Conservation (phyloP, 2,797 vertebrate species). For the Spondyliosoma cantharus region DNA sequence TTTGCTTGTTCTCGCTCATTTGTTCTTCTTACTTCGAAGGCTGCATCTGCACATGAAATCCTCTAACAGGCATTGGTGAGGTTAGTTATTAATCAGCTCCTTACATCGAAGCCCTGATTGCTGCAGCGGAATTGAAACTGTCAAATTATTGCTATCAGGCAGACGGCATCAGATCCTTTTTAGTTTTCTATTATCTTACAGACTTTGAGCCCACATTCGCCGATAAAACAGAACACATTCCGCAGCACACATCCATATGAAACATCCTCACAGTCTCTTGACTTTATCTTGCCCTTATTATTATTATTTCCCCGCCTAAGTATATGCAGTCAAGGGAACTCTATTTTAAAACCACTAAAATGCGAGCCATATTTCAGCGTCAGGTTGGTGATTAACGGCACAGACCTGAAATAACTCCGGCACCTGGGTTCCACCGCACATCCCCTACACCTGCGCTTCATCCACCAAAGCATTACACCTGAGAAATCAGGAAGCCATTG, state of each 20-base stretch:
- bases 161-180: slow-evolving; percentile 62
- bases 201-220: slow-evolving; percentile 60
- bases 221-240: slow-evolving; percentile 68
- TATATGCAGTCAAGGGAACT: slow-evolving; percentile 73
- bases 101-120: slow-evolving; percentile 69
- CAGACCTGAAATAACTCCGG: slow-evolving; percentile 77
- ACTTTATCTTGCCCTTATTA: slow-evolving; percentile 78
- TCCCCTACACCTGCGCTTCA: slow-evolving; percentile 84
- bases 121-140: slow-evolving; percentile 63
- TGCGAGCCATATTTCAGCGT: slow-evolving; percentile 77
- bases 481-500: slow-evolving; percentile 79
- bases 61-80: slow-evolving; percentile 48
- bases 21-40: slow-evolving; percentile 29
- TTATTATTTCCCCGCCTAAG: slow-evolving; percentile 73
- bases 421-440: slow-evolving; percentile 79
- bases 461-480: slow-evolving; percentile 81
- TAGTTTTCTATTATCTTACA: slow-evolving; percentile 63
- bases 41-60: slow-evolving; percentile 56
- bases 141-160: slow-evolving; percentile 71
- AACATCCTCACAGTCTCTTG: slow-evolving; percentile 67
- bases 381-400: slow-evolving; percentile 79
- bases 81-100: slow-evolving; percentile 62
- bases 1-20: slow-evolving; percentile 33
- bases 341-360: slow-evolving; percentile 83
- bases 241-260: slow-evolving; percentile 51